phyloP scores from a whole-genome alignment of 2,888 invertebrate genomes.

The Eupelmus urozonus region DNA sequence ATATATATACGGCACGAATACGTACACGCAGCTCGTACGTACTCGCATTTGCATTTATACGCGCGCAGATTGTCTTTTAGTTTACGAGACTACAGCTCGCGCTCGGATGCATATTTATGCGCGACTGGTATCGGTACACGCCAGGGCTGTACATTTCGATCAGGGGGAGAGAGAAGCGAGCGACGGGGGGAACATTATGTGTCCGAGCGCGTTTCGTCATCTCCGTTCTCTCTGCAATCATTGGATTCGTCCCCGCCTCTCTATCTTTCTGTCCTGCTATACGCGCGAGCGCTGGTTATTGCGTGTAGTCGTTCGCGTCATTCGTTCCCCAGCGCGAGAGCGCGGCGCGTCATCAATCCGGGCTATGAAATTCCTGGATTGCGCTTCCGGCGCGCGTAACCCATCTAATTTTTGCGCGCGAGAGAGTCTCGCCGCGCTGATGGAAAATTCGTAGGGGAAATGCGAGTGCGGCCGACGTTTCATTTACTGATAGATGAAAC shows the following conservation, averaged over 20 bases:
- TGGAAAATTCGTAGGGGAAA: slow-evolving; percentile 11
- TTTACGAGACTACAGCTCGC: too few species aligned
- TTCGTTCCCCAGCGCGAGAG: slow-evolving; percentile 14
- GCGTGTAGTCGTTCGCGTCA: not conserved
- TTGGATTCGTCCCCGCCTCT: slow-evolving; percentile 36
- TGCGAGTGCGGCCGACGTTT: not conserved
- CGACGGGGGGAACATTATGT: not conserved
- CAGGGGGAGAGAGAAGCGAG: too few species aligned
- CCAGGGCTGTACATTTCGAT: not conserved
- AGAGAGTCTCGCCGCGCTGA: slow-evolving; percentile 23
- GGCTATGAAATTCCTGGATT: slow-evolving; percentile 50
- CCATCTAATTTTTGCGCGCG: slow-evolving; percentile 39
- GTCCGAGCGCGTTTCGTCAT: slow-evolving; percentile 18
- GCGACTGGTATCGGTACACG: not conserved
- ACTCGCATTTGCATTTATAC: not conserved
- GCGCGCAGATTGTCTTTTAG: not conserved
- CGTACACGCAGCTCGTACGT: not conserved
- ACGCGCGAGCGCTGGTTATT: not conserved
- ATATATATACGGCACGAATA: not conserved
- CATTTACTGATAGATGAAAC: not conserved
- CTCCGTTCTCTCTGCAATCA: slow-evolving; percentile 31
- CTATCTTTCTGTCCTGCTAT: not conserved
- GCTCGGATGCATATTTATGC: not conserved
- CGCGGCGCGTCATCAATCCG: slow-evolving; percentile 35
- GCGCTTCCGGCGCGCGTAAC: slow-evolving; percentile 19